These are phyloP conservation scores for Rhimphoctona megacephalus DNA, from an alignment of 2,888 invertebrate genomes.

Conservation along the genomic window DNA sequence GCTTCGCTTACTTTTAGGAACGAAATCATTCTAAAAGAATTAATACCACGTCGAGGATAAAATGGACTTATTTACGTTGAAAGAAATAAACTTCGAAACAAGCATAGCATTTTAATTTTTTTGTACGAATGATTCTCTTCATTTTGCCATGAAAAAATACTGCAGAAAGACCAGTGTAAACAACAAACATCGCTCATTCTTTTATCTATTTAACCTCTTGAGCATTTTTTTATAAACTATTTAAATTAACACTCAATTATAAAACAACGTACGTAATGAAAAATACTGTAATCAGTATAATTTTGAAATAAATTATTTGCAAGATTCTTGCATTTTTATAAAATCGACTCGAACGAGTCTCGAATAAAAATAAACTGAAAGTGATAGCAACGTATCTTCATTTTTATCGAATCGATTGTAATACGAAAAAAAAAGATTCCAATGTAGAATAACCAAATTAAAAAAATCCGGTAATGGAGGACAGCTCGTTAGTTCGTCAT, in stretches of 20 bases:
- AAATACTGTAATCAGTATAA: too few species aligned
- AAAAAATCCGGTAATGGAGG: background rate
- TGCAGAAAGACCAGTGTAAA: too few species aligned
- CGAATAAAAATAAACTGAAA: background rate
- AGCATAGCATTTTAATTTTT: too few species aligned
- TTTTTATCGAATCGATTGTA: background rate
- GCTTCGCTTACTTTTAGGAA: background rate
- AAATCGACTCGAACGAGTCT: background rate
- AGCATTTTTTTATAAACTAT: too few species aligned
- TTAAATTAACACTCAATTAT: too few species aligned
- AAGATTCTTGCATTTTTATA: too few species aligned
- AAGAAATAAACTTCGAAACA: background rate
- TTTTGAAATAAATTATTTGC: too few species aligned
- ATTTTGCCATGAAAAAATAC: too few species aligned
- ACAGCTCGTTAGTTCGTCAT: constrained; percentile 1
- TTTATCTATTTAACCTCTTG: too few species aligned
- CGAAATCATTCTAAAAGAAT: background rate
- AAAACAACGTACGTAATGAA: too few species aligned
- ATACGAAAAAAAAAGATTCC: background rate
- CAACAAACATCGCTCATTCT: too few species aligned
- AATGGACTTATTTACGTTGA: background rate
- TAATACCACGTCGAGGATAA: background rate
- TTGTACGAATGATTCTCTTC: too few species aligned
- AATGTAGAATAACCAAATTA: background rate
- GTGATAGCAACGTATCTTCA: background rate